These are phyloP conservation scores for Cirrhinus molitorella DNA, from an alignment of 2,797 vertebrate species.

Conservation along the genomic window DNA sequence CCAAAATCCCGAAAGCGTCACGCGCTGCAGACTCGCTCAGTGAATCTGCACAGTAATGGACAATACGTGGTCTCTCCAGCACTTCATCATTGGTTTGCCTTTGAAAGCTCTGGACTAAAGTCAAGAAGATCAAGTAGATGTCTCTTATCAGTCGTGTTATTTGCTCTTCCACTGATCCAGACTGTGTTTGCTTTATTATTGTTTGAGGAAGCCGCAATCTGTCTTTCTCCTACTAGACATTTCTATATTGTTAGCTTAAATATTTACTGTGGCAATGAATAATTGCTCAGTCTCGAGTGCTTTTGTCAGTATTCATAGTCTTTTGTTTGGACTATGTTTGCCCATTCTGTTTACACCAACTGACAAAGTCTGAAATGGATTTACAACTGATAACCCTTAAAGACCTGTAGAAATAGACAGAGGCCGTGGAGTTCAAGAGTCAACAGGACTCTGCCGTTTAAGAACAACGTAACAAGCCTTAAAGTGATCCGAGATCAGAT, in stretches of 20 bases:
- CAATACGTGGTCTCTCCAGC: background rate
- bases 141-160: background rate
- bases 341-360: conserved; percentile 5
- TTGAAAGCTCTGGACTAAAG: background rate
- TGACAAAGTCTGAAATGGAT: conserved; percentile 28
- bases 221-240: conserved; percentile 22
- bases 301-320: conserved; percentile 16
- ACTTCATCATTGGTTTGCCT: background rate
- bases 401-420: conserved; percentile 25
- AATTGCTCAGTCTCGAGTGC: conserved; percentile 3
- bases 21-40: conserved; percentile 17
- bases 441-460: background rate
- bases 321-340: conserved; percentile 18
- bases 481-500: conserved; percentile 31
- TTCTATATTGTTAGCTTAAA: background rate
- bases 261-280: conserved; percentile 27
- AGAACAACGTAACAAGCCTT: conserved; percentile 1
- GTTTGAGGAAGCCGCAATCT: conserved; percentile 3
- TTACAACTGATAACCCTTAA: conserved; percentile 46
- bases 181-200: conserved; percentile 19
- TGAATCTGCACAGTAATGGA: conserved; percentile 3
- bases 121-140: background rate
- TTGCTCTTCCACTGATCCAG: conserved; percentile 19
- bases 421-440: conserved; percentile 13
- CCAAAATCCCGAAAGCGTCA: conserved; percentile 1